These are phyloP conservation scores for Halyomorpha halys DNA, from an alignment of 1,140 invertebrate species.

Conservation along the genomic window DNA sequence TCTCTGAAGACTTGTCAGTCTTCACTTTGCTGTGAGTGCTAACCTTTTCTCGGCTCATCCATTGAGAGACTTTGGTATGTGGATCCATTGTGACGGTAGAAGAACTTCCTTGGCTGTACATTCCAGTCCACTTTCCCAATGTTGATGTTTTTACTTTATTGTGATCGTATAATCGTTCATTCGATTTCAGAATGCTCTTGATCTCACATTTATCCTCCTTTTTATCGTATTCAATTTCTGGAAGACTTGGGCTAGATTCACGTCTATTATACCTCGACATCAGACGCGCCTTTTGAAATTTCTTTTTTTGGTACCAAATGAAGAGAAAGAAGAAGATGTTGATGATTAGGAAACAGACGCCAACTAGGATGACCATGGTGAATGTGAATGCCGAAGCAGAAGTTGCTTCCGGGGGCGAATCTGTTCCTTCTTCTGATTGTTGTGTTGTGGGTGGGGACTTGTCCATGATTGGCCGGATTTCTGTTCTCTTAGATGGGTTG, in stretches of 20 bases:
- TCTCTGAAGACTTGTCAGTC: constrained; percentile 29
- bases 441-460: constrained; percentile 12
- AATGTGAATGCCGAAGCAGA: constrained; percentile 39
- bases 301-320: constrained; percentile 64
- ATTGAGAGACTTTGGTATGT: constrained; percentile 71
- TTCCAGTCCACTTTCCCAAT: constrained; percentile 50
- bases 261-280: constrained; percentile 38
- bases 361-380: constrained; percentile 63
- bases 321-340: constrained; percentile 66
- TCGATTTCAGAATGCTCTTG: constrained; percentile 44
- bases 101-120: constrained; percentile 57
- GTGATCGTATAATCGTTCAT: constrained; percentile 46
- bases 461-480: neutral
- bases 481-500: no score
- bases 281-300: constrained; percentile 41
- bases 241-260: constrained; percentile 22
- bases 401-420: neutral
- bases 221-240: constrained; percentile 29
- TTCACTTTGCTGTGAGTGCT: constrained; percentile 47
- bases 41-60: constrained; percentile 56
- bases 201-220: constrained; percentile 34
- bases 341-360: constrained; percentile 65
- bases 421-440: constrained; percentile 18
- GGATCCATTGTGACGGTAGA: constrained; percentile 62
- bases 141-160: constrained; percentile 36